Evolutionary conservation across 2,113 vertebrate genomes (phyloP), one percentile per base, ranked within the genome.

Genomic region (Cephalopholis sonnerati): DNA sequence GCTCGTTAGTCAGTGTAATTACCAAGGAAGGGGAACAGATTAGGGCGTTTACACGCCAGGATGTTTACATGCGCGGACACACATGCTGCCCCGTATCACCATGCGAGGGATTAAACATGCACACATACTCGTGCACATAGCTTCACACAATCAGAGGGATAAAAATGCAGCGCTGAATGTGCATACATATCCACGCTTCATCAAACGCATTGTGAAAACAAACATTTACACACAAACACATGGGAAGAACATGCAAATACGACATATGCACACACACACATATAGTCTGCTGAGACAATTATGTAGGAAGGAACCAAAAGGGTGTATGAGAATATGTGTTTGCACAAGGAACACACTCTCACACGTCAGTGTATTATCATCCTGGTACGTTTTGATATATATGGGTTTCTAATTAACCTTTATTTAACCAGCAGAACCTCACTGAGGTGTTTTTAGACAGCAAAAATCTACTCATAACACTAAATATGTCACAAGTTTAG

Each of bases 1-100:
- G 82, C 94, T 92, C 86, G 87, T 93, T 92, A 92, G 92, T 91
- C 90, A 89, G 84, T 77, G 86, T 93, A 94, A 94, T 93, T 93
- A 92, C 81, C 74, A 82, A 81, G 86, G 89, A 93, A 87, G 84
- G 91, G 74, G 81, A 93, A 84, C 93, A 93, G 90, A 94, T 93
- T 91, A 92, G 88, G 70, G 79, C 83, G 73, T 89, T 93, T 91
- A 89, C 77, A 16, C 58, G 82, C 79, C 83, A 78, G 85, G 83
- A 87, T 94, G 93, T 93, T 93, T 93, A 93, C 92, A 93, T 77
- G 89, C 57, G 36, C 78, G 12, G 75, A 88, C 90, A 80, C 75
- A 86, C 91, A 86, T 76, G 75, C 77, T 70, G 83, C 57, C 41
- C 73, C 24, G 67, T 32, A 87, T 86, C 78, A 48, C 54, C 7